A percentile compares a stretch with the other conserved stretches of the same genome.
Evolutionary conservation across 1,140 invertebrate species (phyloP).

Genomic region (Bombyx mandarina): DNA sequence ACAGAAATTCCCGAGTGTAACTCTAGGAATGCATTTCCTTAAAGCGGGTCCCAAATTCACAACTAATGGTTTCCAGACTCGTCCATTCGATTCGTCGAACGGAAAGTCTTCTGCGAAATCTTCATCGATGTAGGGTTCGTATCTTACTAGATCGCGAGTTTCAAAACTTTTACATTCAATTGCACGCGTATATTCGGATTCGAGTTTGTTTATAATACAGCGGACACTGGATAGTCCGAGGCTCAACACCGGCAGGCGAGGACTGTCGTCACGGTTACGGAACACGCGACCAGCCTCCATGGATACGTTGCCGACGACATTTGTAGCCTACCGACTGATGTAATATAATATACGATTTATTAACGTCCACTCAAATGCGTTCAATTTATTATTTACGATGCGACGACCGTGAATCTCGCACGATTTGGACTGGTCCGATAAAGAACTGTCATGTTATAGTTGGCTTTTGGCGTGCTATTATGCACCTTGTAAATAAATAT

Average conservation of each 20-base stretch:
- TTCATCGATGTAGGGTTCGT: conserved; percentile 35
- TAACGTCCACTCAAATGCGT: conserved; percentile 10
- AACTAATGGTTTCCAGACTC: conserved; percentile 41
- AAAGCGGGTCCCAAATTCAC: conserved; percentile 36
- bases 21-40: conserved; percentile 56
- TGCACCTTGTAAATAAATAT: conserved; percentile 23
- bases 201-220: conserved; percentile 56
- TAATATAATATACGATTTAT: conserved; percentile 22
- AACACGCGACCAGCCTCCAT: conserved; percentile 49
- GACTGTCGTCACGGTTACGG: conserved; percentile 56
- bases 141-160: conserved; percentile 37
- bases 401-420: conserved; percentile 16
- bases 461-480: conserved; percentile 16
- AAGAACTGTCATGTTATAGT: conserved; percentile 30
- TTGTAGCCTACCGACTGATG: conserved; percentile 8
- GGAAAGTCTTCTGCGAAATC: conserved; percentile 40
- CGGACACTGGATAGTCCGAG: conserved; percentile 56
- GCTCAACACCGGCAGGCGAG: conserved; percentile 42
- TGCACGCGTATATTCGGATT: conserved; percentile 43
- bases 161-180: conserved; percentile 21
- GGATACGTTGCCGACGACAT: conserved; percentile 41
- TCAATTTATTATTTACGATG: background rate
- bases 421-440: conserved; percentile 31
- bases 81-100: conserved; percentile 43
- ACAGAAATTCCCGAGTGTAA: conserved; percentile 56